A percentile compares a stretch with the other conserved stretches of the same genome.
phyloP scores from a whole-genome alignment of 2,797 vertebrate species.

The Sebastes miniatus region DNA sequence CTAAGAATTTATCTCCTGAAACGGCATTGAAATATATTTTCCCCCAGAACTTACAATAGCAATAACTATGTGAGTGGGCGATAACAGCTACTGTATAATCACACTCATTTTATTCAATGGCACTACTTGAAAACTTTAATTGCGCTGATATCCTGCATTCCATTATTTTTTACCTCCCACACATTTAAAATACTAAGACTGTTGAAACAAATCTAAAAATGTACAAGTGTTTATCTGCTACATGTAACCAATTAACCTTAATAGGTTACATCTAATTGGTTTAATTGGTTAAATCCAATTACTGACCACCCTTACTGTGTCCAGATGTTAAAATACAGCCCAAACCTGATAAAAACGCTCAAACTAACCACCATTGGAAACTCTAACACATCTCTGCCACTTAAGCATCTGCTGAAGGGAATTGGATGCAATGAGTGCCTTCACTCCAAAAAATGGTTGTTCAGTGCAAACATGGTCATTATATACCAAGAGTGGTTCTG shows the following conservation, averaged over 20 bases:
- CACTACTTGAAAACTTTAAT: constrained; percentile 28
- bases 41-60: not conserved
- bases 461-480: not conserved
- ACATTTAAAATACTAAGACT: not conserved
- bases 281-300: not conserved
- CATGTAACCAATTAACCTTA: not conserved
- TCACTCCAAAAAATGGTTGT: not conserved
- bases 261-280: not conserved
- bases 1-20: not conserved
- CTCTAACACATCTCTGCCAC: not conserved
- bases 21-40: not conserved
- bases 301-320: not conserved
- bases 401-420: not conserved
- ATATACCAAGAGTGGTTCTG: not conserved
- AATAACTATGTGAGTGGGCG: constrained; percentile 20
- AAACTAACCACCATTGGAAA: not conserved
- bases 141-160: constrained; percentile 14
- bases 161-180: constrained; percentile 9
- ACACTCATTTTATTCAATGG: constrained; percentile 12
- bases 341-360: not conserved
- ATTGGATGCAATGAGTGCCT: not conserved
- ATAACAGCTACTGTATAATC: constrained; percentile 8
- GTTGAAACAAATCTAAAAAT: not conserved
- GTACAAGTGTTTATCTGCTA: not conserved
- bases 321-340: not conserved